phyloP scores from a whole-genome alignment of 2,797 vertebrate species.

The Argentina silus region DNA sequence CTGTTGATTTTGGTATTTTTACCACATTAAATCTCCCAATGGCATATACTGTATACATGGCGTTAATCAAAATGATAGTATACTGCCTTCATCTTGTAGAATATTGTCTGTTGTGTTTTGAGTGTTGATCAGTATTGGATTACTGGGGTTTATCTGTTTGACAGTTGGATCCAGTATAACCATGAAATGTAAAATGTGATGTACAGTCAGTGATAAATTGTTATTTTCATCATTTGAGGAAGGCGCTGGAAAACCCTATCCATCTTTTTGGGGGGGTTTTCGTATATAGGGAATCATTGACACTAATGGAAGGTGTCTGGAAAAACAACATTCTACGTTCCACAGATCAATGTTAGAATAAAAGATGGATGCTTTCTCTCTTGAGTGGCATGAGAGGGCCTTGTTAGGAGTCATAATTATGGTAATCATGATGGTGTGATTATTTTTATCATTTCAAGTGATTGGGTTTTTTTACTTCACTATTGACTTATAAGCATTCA shows the following conservation, averaged over 20 bases:
- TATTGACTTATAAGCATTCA: no score
- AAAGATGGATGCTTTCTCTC: background rate
- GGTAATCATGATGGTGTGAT: background rate
- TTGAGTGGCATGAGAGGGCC: background rate
- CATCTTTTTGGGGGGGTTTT: background rate
- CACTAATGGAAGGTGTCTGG: no score
- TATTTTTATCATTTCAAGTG: background rate
- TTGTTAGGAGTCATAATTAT: no score
- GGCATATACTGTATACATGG: background rate
- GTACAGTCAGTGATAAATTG: constrained; percentile 36
- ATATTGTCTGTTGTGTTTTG: constrained; percentile 67
- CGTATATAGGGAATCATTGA: no score
- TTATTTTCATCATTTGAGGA: background rate
- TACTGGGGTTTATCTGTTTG: constrained; percentile 46
- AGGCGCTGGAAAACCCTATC: background rate
- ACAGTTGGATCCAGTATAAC: constrained; percentile 46
- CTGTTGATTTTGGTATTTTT: constrained; percentile 42
- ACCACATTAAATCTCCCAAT: constrained; percentile 47
- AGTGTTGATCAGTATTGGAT: constrained; percentile 59
- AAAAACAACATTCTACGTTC: no score
- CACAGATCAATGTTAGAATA: background rate
- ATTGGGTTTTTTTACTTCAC: background rate
- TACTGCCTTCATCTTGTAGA: constrained; percentile 46
- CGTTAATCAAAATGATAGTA: no score
- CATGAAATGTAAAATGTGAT: constrained; percentile 61